phyloP scores from a whole-genome alignment of 2,797 vertebrate species.

The Numenius phaeopus region DNA sequence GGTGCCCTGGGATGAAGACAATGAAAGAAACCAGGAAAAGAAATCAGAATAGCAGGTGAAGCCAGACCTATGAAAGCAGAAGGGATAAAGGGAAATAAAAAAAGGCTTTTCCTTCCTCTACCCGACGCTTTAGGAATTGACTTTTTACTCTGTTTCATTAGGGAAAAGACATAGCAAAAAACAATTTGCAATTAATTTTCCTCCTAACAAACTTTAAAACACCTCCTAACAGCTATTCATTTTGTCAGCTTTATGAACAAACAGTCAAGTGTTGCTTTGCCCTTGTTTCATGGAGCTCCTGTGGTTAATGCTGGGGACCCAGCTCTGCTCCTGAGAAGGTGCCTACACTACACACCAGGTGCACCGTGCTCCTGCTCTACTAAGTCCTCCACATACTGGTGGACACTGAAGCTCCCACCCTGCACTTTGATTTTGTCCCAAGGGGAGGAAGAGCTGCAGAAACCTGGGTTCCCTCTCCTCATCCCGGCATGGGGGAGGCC shows the following conservation, averaged over 20 bases:
- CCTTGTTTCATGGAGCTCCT: neutral
- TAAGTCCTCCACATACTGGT: neutral
- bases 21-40: neutral
- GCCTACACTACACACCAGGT: neutral
- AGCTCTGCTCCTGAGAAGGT: neutral
- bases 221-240: neutral
- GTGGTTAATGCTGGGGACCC: neutral
- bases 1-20: neutral
- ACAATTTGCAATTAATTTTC: neutral
- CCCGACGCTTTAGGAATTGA: neutral
- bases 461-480: neutral
- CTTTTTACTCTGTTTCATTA: neutral
- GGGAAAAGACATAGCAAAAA: neutral
- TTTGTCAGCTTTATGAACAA: neutral
- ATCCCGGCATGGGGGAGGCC: rapidly evolving
- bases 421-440: neutral
- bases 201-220: neutral
- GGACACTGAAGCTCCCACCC: neutral
- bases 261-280: neutral
- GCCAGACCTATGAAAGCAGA: neutral
- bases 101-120: neutral
- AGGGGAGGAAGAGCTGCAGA: neutral
- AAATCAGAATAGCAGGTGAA: neutral
- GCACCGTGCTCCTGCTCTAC: neutral
- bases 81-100: neutral